Percentiles rank a stretch among this genome's conserved stretches.
Evolutionary conservation across 92 coral and sea anemone genomes (phyloP).

Genomic region (Pocillopora meandrina): DNA sequence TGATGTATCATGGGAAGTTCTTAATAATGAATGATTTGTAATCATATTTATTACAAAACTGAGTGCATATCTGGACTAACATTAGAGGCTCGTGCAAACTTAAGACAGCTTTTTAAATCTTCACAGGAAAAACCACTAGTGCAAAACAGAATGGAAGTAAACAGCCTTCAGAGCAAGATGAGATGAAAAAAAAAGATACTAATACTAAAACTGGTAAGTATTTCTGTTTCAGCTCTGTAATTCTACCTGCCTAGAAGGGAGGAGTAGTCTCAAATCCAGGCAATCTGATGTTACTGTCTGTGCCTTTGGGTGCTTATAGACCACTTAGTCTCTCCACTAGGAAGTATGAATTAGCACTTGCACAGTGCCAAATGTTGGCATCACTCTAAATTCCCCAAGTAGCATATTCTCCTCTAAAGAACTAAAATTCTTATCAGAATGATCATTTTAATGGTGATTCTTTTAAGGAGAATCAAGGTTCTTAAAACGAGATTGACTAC

Average conservation of each 20-base stretch:
- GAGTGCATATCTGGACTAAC: neutral
- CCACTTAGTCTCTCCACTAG: neutral
- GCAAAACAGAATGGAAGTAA: neutral
- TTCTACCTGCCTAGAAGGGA: neutral
- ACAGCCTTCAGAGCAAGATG: neutral
- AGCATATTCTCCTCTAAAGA: too few species aligned
- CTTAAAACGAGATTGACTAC: too few species aligned
- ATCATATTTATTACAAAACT: neutral
- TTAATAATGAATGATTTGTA: neutral
- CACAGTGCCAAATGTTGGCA: neutral
- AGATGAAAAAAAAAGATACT: neutral
- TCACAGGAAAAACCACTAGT: neutral
- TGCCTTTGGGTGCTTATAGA: neutral
- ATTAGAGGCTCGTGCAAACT: neutral
- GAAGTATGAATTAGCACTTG: neutral
- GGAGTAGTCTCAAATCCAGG: neutral
- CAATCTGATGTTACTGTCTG: neutral
- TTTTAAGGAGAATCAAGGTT: too few species aligned
- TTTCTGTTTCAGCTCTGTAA: neutral
- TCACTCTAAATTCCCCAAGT: too few species aligned
- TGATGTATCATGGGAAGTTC: neutral
- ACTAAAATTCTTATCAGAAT: too few species aligned
- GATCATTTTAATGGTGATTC: too few species aligned
- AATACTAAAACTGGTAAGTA: neutral
- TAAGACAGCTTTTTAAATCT: neutral